Percentiles rank a stretch among this genome's conserved stretches.
Conservation (phyloP, 2,888 invertebrate species). For the Archaeoteleia sp. region DNA sequence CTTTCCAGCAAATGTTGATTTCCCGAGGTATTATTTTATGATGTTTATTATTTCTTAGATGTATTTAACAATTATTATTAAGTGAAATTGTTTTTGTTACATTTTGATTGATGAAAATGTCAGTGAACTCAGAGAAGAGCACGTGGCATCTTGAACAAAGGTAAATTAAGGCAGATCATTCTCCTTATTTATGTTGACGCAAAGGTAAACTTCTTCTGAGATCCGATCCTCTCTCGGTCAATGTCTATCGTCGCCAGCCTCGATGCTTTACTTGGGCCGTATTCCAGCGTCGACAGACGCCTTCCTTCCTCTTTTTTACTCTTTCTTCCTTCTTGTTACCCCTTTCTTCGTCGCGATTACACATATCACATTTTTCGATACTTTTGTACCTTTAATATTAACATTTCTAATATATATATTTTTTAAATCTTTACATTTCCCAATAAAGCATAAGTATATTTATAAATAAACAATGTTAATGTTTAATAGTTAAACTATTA, state of each 20-base stretch:
- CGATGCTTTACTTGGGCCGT: conserved; percentile 50
- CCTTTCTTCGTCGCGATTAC: no score
- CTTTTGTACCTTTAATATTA: no score
- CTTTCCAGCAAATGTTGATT: no score
- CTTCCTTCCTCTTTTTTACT: conserved; percentile 59
- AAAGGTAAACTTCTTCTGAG: conserved; percentile 69
- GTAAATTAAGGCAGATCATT: conserved; percentile 54
- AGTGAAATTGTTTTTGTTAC: conserved; percentile 15
- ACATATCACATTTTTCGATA: no score
- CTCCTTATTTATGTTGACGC: conserved; percentile 66
- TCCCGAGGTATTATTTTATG: no score
- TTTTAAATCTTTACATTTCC: no score
- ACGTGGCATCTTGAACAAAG: conserved; percentile 47
- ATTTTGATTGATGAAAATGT: conserved; percentile 14
- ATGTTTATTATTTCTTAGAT: no score
- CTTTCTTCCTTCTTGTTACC: conserved; percentile 12
- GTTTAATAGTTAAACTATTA: no score
- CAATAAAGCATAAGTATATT: no score
- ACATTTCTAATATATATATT: no score
- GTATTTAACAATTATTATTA: no score
- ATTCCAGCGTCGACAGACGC: conserved; percentile 57
- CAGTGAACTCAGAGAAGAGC: conserved; percentile 42
- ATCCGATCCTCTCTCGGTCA: conserved; percentile 66
- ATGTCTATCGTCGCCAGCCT: conserved; percentile 68
- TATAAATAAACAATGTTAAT: no score